Percentiles rank a stretch among this genome's conserved stretches.
Conservation (phyloP, 2,113 vertebrate species). For the Crocuta crocuta region DNA sequence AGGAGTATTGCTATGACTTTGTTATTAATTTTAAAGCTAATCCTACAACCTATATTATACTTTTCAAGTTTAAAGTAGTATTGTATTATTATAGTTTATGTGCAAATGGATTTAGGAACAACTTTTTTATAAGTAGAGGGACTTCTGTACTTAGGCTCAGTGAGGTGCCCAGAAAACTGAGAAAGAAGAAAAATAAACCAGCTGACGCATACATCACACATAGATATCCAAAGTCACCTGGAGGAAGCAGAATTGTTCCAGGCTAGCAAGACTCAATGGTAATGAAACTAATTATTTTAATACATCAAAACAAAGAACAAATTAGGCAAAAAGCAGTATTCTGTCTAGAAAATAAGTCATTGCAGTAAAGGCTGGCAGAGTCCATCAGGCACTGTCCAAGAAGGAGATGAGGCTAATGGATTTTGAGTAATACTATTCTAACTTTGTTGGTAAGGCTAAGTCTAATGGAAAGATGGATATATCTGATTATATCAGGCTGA, state of each 20-base stretch:
- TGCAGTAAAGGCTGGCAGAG: neutral
- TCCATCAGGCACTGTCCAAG: neutral
- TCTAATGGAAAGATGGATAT: neutral
- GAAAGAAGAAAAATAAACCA: neutral
- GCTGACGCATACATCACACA: neutral
- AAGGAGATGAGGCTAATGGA: neutral
- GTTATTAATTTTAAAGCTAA: conserved; percentile 9
- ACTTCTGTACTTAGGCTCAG: conserved; percentile 2
- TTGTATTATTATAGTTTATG: neutral
- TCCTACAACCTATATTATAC: neutral
- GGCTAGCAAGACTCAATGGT: neutral
- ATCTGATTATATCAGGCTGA: neutral
- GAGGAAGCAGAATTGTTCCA: neutral
- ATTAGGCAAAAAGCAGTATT: neutral
- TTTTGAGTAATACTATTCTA: neutral
- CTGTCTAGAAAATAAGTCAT: neutral
- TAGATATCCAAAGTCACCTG: neutral
- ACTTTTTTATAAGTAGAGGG: neutral
- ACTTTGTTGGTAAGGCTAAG: neutral
- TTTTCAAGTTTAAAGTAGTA: neutral
- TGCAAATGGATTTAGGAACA: neutral
- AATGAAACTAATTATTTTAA: neutral
- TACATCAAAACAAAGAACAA: conserved; percentile 26
- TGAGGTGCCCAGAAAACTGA: neutral
- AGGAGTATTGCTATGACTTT: neutral